Conservation (phyloP, 2,797 vertebrate species). For the Protonibea diacanthus region DNA sequence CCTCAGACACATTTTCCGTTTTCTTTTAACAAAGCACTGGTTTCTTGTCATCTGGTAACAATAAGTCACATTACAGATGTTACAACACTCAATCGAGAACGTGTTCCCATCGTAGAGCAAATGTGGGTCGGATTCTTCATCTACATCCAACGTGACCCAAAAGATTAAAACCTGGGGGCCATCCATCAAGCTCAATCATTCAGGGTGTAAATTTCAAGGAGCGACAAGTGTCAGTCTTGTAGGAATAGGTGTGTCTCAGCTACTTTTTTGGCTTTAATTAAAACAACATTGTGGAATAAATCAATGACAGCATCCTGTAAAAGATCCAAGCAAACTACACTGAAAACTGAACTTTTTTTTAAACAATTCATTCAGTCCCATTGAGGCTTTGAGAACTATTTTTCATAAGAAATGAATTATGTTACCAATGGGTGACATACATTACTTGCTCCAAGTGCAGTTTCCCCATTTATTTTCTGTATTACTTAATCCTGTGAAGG, state of each 20-base stretch:
- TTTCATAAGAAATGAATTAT: background rate
- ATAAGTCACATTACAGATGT: conserved; percentile 38
- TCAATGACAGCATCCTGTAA: background rate
- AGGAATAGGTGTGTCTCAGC: background rate
- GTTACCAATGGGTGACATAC: background rate
- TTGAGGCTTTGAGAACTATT: background rate
- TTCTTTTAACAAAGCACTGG: conserved; percentile 14
- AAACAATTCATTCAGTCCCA: background rate
- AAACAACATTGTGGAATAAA: conserved; percentile 5
- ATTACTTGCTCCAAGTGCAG: conserved; percentile 2
- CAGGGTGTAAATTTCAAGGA: background rate
- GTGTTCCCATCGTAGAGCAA: background rate
- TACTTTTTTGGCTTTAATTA: conserved; percentile 19
- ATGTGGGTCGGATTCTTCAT: conserved; percentile 6
- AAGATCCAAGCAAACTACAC: background rate
- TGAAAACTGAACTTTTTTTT: conserved; percentile 1
- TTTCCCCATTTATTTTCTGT: conserved; percentile 17
- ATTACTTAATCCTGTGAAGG: conserved; percentile 1
- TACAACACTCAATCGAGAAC: conserved; percentile 18
- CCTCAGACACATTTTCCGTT: conserved; percentile 5
- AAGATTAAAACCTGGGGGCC: background rate
- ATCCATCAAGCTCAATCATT: background rate
- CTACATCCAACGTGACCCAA: background rate
- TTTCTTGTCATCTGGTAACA: conserved; percentile 52
- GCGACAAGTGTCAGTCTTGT: background rate